Percentiles rank a stretch among this genome's conserved stretches.
These are phyloP conservation scores for Xestobium rufovillosum DNA, from an alignment of 2,888 invertebrate species.

Conservation along the genomic window DNA sequence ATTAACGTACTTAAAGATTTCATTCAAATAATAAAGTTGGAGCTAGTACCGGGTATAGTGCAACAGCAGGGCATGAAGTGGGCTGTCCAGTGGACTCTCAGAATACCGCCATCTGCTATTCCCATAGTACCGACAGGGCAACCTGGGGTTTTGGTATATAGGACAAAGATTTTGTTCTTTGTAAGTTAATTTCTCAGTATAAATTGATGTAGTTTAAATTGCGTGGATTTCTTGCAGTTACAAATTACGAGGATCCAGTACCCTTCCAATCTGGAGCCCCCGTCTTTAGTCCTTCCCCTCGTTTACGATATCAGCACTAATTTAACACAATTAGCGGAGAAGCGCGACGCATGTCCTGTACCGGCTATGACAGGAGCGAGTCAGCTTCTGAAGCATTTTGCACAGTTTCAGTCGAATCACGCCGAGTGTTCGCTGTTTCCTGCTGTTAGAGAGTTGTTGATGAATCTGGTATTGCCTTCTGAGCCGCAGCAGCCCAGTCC, in stretches of 20 bases:
- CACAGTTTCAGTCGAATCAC: conserved; percentile 61
- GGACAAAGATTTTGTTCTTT: conserved; percentile 86
- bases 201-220: too few relatives aligned
- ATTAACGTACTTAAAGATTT: conserved; percentile 84
- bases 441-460: conserved; percentile 79
- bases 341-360: conserved; percentile 58
- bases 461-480: conserved; percentile 74
- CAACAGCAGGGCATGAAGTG: conserved; percentile 68
- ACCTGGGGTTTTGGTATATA: conserved; percentile 77
- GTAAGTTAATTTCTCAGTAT: too few relatives aligned
- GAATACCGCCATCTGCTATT: conserved; percentile 81
- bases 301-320: conserved; percentile 86
- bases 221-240: conserved; percentile 50
- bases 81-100: conserved; percentile 86
- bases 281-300: conserved; percentile 75
- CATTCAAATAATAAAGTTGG: conserved; percentile 74
- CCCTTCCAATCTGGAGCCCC: conserved; percentile 55
- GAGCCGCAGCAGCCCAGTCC: conserved; percentile 57
- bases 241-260: conserved; percentile 67
- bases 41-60: conserved; percentile 52
- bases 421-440: conserved; percentile 86
- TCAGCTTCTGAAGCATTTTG: conserved; percentile 60
- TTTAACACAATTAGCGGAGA: conserved; percentile 79
- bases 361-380: conserved; percentile 57
- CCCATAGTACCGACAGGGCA: conserved; percentile 87